phyloP scores from a whole-genome alignment of 2,888 invertebrate genomes.

The Cremastinae sp. region DNA sequence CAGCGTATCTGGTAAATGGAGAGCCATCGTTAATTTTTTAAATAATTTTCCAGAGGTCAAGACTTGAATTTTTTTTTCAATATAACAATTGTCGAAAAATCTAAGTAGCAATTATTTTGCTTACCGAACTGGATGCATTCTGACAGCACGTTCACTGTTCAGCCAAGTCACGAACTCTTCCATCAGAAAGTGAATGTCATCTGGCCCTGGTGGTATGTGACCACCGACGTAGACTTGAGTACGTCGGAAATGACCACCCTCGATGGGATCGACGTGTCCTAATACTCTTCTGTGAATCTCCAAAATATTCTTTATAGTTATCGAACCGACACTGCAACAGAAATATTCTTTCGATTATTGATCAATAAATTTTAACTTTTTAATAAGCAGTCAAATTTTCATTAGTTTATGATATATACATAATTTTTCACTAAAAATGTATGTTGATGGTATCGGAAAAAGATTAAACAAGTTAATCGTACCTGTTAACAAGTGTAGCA shows the following conservation, averaged over 20 bases:
- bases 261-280: slow-evolving; percentile 96
- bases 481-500: slow-evolving; percentile 88
- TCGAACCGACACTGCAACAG: slow-evolving; percentile 86
- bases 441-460: neutral
- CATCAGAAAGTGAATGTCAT: slow-evolving; percentile 91
- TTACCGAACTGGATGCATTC: slow-evolving; percentile 93
- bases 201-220: slow-evolving; percentile 95
- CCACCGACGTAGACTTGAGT: slow-evolving; percentile 97
- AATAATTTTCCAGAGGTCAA: too few species aligned
- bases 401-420: too few species aligned
- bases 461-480: slow-evolving; percentile 44
- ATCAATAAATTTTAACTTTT: neutral
- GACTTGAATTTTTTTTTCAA: too few species aligned
- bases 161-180: slow-evolving; percentile 95
- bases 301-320: slow-evolving; percentile 92
- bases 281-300: slow-evolving; percentile 96
- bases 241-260: slow-evolving; percentile 93
- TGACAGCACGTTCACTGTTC: slow-evolving; percentile 92
- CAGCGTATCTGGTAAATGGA: slow-evolving; percentile 88
- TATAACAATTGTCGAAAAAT: too few species aligned
- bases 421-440: too few species aligned
- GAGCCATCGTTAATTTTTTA: neutral
- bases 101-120: too few species aligned
- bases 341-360: too few species aligned
- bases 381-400: neutral